Conservation (phyloP, 2,113 vertebrate genomes). For the Sinocyclocheilus anophthalmus region DNA sequence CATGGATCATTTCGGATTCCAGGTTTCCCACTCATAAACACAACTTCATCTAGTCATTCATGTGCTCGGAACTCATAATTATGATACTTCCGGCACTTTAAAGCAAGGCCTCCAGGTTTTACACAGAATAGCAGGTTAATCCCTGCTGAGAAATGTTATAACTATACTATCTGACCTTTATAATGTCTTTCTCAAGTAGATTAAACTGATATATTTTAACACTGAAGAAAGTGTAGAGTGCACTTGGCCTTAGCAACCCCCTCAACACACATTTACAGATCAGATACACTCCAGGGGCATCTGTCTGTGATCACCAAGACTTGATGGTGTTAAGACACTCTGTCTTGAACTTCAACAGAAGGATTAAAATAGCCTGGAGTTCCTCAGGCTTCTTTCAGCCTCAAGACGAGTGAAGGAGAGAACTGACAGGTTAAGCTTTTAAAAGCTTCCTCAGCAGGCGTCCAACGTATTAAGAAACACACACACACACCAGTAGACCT, state of each 20-base stretch:
- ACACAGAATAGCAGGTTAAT: neutral
- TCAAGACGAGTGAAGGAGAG: neutral
- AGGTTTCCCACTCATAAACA: neutral
- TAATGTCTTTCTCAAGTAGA: neutral
- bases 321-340: neutral
- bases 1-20: neutral
- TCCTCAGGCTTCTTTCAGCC: neutral
- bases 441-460: conserved; percentile 42
- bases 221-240: neutral
- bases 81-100: neutral
- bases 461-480: neutral
- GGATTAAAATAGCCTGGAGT: conserved; percentile 12
- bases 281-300: neutral
- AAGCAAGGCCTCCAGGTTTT: neutral
- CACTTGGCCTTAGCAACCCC: neutral
- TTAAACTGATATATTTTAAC: neutral
- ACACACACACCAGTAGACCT: neutral
- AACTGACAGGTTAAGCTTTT: conserved; percentile 43
- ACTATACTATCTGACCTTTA: neutral
- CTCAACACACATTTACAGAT: neutral
- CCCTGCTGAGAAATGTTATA: neutral
- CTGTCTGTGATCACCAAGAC: neutral
- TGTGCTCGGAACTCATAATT: neutral
- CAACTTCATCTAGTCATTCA: neutral
- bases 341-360: conserved; percentile 25